These are phyloP conservation scores for Trichogramma dendrolimi DNA, from an alignment of 2,888 invertebrate species.

Conservation along the genomic window DNA sequence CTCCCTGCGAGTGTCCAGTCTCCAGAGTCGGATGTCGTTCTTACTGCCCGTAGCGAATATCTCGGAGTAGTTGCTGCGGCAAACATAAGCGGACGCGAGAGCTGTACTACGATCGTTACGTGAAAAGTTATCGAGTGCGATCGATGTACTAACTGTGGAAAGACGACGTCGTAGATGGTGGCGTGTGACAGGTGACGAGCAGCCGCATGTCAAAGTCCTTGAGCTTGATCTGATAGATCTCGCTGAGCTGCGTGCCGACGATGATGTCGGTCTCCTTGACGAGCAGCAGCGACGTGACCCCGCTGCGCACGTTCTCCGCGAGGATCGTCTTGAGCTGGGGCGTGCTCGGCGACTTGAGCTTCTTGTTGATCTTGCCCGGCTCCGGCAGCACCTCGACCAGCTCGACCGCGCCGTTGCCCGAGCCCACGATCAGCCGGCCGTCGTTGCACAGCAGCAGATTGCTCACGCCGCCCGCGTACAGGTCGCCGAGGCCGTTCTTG, in stretches of 20 bases:
- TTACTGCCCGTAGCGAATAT: constrained; percentile 85
- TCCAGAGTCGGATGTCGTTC: constrained; percentile 85
- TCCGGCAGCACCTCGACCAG: constrained; percentile 56
- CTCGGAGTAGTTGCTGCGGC: constrained; percentile 68
- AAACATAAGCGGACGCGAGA: neutral
- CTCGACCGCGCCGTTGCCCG: constrained; percentile 80
- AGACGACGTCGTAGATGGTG: constrained; percentile 75
- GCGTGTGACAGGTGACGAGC: constrained; percentile 77
- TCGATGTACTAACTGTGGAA: constrained; percentile 68
- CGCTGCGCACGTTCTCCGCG: constrained; percentile 59
- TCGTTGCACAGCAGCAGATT: constrained; percentile 55
- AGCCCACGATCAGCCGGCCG: constrained; percentile 59
- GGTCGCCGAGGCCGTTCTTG: constrained; percentile 56
- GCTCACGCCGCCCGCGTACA: constrained; percentile 64
- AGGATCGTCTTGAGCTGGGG: constrained; percentile 55
- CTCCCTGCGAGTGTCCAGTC: constrained; percentile 70
- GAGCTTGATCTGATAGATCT: constrained; percentile 74
- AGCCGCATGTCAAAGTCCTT: constrained; percentile 66
- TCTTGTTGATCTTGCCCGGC: constrained; percentile 27
- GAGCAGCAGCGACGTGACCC: constrained; percentile 71
- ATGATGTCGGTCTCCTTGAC: constrained; percentile 61
- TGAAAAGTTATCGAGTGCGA: neutral
- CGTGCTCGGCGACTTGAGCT: constrained; percentile 51
- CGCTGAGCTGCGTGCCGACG: constrained; percentile 73
- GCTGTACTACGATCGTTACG: no score